Evolutionary conservation across 2,888 invertebrate genomes (phyloP).

Genomic region (Bombylius major): DNA sequence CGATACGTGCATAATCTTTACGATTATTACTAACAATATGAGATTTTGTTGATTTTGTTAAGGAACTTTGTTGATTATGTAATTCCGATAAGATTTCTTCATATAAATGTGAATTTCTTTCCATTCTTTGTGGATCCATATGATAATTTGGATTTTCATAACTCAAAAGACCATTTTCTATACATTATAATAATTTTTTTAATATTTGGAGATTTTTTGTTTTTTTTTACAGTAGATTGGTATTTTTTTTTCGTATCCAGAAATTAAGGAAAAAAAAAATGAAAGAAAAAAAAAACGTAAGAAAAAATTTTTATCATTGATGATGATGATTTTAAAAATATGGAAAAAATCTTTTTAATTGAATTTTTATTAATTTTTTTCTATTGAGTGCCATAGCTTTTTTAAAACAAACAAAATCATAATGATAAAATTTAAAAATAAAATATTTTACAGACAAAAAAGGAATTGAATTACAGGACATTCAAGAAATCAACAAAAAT

Average conservation of each 20-base stretch:
- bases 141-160: slow-evolving; percentile 89
- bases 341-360: too few relatives aligned
- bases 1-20: slow-evolving; percentile 51
- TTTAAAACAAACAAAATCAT: too few relatives aligned
- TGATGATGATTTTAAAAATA: too few relatives aligned
- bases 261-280: too few relatives aligned
- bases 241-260: not conserved
- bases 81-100: slow-evolving; percentile 35
- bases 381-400: too few relatives aligned
- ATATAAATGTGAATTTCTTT: slow-evolving; percentile 59
- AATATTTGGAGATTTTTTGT: not conserved
- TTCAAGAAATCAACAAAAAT: too few relatives aligned
- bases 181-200: not conserved
- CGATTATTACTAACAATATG: slow-evolving; percentile 45
- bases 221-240: not conserved
- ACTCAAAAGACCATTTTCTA: slow-evolving; percentile 82
- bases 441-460: too few relatives aligned
- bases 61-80: slow-evolving; percentile 17
- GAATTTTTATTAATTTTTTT: too few relatives aligned
- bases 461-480: too few relatives aligned
- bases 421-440: too few relatives aligned
- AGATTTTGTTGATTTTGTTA: slow-evolving; percentile 32
- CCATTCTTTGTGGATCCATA: slow-evolving; percentile 61
- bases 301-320: too few relatives aligned
- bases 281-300: too few relatives aligned